Conservation (phyloP, 2,888 invertebrate genomes). For the Caenorhabditis afra region DNA sequence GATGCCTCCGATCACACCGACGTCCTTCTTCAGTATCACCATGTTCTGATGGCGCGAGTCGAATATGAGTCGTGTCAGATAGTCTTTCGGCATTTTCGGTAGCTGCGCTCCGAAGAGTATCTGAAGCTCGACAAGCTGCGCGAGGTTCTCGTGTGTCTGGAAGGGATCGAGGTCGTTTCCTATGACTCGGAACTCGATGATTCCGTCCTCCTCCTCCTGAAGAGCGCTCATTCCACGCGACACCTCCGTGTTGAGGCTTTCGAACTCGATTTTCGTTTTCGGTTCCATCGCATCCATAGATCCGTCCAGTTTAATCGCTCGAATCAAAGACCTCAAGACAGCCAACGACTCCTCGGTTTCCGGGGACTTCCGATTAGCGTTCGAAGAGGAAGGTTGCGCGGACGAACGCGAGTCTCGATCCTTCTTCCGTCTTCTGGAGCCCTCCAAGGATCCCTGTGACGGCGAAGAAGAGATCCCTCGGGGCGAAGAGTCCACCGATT, state of each 20-base stretch:
- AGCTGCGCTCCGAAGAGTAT: slow-evolving; percentile 89
- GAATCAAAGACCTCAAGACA: slow-evolving; percentile 20
- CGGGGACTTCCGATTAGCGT: slow-evolving; percentile 13
- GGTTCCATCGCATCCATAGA: slow-evolving; percentile 46
- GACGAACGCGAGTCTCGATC: background rate
- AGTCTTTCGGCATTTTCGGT: slow-evolving; percentile 93
- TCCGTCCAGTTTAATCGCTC: slow-evolving; percentile 27
- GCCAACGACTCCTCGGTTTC: slow-evolving; percentile 34
- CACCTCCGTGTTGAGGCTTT: slow-evolving; percentile 46
- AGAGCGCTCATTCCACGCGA: slow-evolving; percentile 58
- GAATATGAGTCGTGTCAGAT: slow-evolving; percentile 94
- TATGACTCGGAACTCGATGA: slow-evolving; percentile 86
- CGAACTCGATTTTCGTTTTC: slow-evolving; percentile 31
- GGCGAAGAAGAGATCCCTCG: slow-evolving; percentile 6
- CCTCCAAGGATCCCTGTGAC: slow-evolving; percentile 26
- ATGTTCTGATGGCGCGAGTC: slow-evolving; percentile 84
- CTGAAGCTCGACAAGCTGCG: slow-evolving; percentile 77
- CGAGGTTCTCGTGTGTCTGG: slow-evolving; percentile 66
- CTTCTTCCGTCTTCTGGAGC: slow-evolving; percentile 25
- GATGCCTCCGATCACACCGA: slow-evolving; percentile 93
- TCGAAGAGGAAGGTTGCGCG: slow-evolving; percentile 19
- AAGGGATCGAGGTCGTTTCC: slow-evolving; percentile 91
- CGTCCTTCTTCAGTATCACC: slow-evolving; percentile 82
- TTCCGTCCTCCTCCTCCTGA: slow-evolving; percentile 59
- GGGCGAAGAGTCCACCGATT: slow-evolving; percentile 18